Conservation (phyloP, 2,888 invertebrate genomes). For the Dryadula phaetusa region DNA sequence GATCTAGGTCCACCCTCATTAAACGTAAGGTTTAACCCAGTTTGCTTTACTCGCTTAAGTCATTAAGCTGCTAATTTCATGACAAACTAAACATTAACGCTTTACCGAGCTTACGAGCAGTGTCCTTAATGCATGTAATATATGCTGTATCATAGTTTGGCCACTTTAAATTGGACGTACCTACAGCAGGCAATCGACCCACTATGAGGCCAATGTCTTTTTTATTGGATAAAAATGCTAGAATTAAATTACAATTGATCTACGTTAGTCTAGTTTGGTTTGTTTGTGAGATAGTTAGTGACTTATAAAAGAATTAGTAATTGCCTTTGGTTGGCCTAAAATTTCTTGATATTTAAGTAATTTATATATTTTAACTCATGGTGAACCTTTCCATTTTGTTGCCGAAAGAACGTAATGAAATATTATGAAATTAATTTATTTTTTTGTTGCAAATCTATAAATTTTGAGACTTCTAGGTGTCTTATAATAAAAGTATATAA, state of each 20-base stretch:
- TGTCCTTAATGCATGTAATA: conserved; percentile 23
- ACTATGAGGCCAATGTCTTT: conserved; percentile 39
- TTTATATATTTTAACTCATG: background rate
- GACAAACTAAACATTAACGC: conserved; percentile 44
- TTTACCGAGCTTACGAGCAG: conserved; percentile 27
- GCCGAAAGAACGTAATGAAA: too few species aligned
- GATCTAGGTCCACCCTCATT: conserved; percentile 37
- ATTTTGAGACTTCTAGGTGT: too few species aligned
- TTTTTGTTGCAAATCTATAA: too few species aligned
- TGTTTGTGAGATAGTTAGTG: background rate
- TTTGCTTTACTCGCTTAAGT: conserved; percentile 42
- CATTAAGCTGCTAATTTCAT: conserved; percentile 42
- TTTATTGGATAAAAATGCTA: conserved; percentile 36
- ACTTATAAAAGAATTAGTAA: background rate
- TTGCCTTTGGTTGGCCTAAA: background rate
- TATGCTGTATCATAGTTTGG: conserved; percentile 25
- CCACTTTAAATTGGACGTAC: conserved; percentile 26
- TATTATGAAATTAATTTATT: too few species aligned
- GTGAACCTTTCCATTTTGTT: too few species aligned
- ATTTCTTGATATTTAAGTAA: background rate
- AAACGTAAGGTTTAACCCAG: conserved; percentile 41
- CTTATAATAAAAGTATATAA: too few species aligned
- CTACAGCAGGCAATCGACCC: conserved; percentile 19
- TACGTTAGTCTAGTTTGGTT: background rate
- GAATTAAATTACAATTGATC: conserved; percentile 31